Conservation (phyloP, 1,140 invertebrate genomes). For the Ceratitis capitata region DNA sequence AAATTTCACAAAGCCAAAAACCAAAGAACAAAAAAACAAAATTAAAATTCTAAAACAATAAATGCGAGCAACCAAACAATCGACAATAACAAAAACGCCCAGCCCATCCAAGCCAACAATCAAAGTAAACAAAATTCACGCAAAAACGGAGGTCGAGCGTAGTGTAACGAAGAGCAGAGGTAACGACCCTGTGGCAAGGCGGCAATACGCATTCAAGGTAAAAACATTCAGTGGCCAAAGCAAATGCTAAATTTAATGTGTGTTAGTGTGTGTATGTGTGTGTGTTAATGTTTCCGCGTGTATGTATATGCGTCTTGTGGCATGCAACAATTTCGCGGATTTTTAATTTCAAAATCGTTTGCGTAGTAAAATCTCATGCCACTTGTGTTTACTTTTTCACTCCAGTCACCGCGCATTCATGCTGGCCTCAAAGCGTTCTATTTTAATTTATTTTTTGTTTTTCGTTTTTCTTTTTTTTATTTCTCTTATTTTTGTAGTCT, state of each 20-base stretch:
- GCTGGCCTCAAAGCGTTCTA: no score
- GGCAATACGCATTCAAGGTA: background rate
- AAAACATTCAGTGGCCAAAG: background rate
- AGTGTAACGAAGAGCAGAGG: no score
- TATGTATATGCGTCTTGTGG: background rate
- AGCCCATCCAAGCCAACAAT: background rate
- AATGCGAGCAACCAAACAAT: background rate
- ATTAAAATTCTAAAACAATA: constrained; percentile 26
- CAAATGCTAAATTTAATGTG: background rate
- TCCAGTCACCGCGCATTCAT: background rate
- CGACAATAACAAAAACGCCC: background rate
- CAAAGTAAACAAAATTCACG: constrained; percentile 4
- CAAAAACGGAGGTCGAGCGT: no score
- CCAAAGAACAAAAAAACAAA: no score
- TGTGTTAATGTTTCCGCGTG: no score
- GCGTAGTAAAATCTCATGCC: background rate
- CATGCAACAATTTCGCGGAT: constrained; percentile 18
- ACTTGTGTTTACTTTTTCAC: background rate
- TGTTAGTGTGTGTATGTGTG: background rate
- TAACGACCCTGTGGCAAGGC: background rate
- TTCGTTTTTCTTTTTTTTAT: no score
- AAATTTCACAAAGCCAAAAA: background rate
- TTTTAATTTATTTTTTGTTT: background rate
- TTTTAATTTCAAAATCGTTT: constrained; percentile 24
- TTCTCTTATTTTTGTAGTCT: background rate